Evolutionary conservation across 2,888 invertebrate species (phyloP).

Genomic region (Caenorhabditis macrosperma): DNA sequence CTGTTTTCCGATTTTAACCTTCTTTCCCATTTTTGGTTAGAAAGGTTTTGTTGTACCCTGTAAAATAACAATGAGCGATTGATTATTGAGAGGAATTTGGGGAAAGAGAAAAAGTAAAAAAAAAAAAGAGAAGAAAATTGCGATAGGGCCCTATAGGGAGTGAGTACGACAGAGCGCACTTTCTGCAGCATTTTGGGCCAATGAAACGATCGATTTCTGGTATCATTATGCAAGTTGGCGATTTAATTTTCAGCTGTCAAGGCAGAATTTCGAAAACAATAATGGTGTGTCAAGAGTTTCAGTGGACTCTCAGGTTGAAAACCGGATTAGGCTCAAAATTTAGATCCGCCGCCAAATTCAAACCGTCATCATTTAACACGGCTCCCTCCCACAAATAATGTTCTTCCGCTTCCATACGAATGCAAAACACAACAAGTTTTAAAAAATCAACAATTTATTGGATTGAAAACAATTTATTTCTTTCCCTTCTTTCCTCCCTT

Average conservation of each 20-base stretch:
- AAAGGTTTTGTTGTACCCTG: conserved; percentile 34
- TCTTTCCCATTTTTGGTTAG: conserved; percentile 88
- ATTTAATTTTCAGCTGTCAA: no score
- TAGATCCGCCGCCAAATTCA: background rate
- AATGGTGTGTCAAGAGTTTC: no score
- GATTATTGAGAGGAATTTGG: conserved; percentile 3
- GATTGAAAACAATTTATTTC: conserved; percentile 68
- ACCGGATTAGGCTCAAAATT: no score
- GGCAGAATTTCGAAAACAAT: no score
- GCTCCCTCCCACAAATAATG: background rate
- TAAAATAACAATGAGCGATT: background rate
- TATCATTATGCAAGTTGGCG: no score
- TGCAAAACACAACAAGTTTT: conserved; percentile 10
- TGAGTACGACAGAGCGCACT: conserved; percentile 34
- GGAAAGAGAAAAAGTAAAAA: background rate
- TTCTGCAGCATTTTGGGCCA: conserved; percentile 2
- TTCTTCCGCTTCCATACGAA: conserved; percentile 30
- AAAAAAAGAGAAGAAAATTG: background rate
- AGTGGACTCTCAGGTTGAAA: no score
- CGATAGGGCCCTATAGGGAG: background rate
- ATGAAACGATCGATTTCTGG: background rate
- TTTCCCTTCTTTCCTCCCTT: conserved; percentile 72
- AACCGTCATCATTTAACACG: background rate
- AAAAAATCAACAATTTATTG: conserved; percentile 63
- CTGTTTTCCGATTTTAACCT: conserved; percentile 96